Base-by-base conservation (phyloP, 2,113 vertebrate species). In the Fulica atra region DNA sequence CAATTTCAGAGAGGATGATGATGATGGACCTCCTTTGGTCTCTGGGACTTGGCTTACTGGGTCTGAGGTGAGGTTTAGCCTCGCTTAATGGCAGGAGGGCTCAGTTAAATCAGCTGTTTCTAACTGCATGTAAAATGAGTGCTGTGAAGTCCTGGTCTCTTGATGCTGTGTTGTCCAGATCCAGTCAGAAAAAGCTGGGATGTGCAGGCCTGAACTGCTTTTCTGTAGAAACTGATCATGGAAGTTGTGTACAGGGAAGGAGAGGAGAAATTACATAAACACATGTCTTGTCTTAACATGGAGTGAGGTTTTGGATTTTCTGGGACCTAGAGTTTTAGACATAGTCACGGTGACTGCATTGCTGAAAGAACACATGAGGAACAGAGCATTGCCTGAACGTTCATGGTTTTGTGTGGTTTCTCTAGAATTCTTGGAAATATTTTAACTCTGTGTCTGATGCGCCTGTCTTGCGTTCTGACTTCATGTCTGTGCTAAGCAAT, bases 401-500 rank as follows among this genome's bases (percentile, higher is more conserved):
- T 77, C 36, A 15, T 84, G 12, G 5, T 72, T 78, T 92, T 46
- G 53, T n/a, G 11, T 54, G 23, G 46, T 87, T 86, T 92, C 65
- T 7, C 53, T 73, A 99, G 99, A 97, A 98, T 95, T 97, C 97
- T 50, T 99, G 99, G 99, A 99, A 98, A 69, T 99, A 99, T 84
- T 99, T 99, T 94, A 99, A 99, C 94, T 99, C 99, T 0, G 99
- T 99, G 40, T 99, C 98, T 38, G 99, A 99, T 17, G 86, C 98
- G 69, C 86, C 98, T 2, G 99, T 99, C 57, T 98, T 98, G 40
- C 99, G 92, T 36, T 91, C 96, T 3, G 99, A 99, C 95, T 99
- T 99, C 96, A 97, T 99, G 98, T 99, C 98, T 10, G 95, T 99
- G 31, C 98, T 99, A 66, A 98, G 98, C 94, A 98, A 98, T 11